Evolutionary conservation across 2,797 vertebrate species (phyloP).

Genomic region (Buphagus erythrorhynchus): DNA sequence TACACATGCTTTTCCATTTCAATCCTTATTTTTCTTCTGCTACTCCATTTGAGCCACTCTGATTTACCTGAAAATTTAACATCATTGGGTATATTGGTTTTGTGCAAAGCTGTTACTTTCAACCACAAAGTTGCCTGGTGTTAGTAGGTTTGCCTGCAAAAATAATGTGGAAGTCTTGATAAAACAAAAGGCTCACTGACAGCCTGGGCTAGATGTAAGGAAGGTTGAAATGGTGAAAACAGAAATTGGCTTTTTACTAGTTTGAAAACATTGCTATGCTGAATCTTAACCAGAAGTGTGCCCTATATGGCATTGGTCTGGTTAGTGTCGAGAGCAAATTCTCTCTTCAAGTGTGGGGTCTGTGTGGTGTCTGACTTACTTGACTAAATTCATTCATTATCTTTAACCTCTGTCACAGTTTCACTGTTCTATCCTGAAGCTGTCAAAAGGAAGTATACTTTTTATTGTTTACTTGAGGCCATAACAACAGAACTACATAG

Average conservation of each 20-base stretch:
- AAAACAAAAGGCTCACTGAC: background rate
- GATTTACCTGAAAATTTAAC: background rate
- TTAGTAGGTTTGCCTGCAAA: background rate
- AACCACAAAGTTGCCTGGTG: background rate
- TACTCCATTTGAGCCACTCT: background rate
- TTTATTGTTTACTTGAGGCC: background rate
- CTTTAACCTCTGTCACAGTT: background rate
- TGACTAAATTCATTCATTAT: background rate
- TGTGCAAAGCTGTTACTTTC: background rate
- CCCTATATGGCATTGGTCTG: background rate
- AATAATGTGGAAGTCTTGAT: background rate
- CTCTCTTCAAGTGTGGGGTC: background rate
- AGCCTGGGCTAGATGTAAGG: background rate
- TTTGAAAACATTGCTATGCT: background rate
- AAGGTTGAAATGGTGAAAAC: background rate
- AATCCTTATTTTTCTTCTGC: background rate
- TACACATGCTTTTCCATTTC: background rate
- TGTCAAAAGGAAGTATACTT: background rate
- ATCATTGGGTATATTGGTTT: rapidly evolving
- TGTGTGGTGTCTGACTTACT: background rate
- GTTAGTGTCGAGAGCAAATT: background rate
- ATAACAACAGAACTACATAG: background rate
- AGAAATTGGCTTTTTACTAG: background rate
- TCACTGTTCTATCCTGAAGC: background rate
- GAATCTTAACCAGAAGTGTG: background rate